These are phyloP conservation scores for Aplocera efformata DNA, from an alignment of 2,888 invertebrate species.

Conservation along the genomic window DNA sequence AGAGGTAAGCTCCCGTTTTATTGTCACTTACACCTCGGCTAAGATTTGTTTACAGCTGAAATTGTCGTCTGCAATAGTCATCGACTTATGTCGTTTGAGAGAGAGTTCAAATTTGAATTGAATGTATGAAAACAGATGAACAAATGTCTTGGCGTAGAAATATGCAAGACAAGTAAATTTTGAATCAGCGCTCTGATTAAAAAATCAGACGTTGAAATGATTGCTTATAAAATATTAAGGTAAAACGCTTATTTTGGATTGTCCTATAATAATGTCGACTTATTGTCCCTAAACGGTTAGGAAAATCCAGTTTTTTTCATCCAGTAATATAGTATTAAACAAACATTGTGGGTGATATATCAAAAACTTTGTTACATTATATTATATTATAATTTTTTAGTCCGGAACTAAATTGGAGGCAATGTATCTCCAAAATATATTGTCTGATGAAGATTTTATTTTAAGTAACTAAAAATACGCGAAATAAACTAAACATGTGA, in stretches of 20 bases:
- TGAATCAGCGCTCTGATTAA: slow-evolving; percentile 67
- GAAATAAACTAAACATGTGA: no score
- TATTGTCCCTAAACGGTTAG: no score
- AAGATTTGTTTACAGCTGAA: slow-evolving; percentile 61
- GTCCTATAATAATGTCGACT: slow-evolving; percentile 57
- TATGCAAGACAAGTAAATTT: slow-evolving; percentile 66
- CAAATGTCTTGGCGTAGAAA: slow-evolving; percentile 34
- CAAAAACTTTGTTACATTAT: no score
- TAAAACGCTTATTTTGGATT: slow-evolving; percentile 62
- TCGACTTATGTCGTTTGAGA: slow-evolving; percentile 27
- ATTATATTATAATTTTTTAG: no score
- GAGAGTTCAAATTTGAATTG: slow-evolving; percentile 37
- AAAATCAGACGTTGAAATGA: slow-evolving; percentile 69
- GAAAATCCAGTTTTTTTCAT: no score
- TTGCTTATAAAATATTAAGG: slow-evolving; percentile 70
- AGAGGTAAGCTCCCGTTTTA: slow-evolving; percentile 76
- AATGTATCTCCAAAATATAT: no score
- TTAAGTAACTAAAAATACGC: no score
- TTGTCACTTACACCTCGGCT: slow-evolving; percentile 76
- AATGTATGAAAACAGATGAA: slow-evolving; percentile 18
- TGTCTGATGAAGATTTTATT: no score
- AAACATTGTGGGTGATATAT: no score
- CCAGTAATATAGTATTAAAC: no score
- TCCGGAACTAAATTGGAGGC: no score
- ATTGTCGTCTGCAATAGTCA: slow-evolving; percentile 36